phyloP scores from a whole-genome alignment of 1,140 invertebrate species.

The Polypedilum pembai region DNA sequence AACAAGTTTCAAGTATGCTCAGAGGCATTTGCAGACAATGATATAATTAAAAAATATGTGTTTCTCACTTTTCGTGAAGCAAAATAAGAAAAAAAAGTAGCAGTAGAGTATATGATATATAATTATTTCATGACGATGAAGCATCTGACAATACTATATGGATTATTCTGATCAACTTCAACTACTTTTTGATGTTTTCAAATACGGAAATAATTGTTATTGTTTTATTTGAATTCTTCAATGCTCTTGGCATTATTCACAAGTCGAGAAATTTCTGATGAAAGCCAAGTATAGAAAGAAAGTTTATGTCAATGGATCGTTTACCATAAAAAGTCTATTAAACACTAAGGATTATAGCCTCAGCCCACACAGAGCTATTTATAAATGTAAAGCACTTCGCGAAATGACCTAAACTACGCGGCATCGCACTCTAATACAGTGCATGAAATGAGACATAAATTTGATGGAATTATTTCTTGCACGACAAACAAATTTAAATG shows the following conservation, averaged over 20 bases:
- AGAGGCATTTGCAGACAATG: not conserved
- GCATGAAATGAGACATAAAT: slow-evolving; percentile 26
- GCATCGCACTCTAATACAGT: not conserved
- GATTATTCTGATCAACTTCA: too few relatives aligned
- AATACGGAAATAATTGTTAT: too few relatives aligned
- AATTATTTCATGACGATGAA: too few relatives aligned
- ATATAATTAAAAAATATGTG: not conserved
- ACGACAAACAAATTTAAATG: slow-evolving; percentile 15
- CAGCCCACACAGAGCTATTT: not conserved
- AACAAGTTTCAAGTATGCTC: not conserved
- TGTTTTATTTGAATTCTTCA: too few relatives aligned
- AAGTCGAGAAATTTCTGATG: too few relatives aligned
- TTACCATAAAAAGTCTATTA: not conserved
- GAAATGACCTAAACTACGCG: not conserved
- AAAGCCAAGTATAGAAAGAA: too few relatives aligned
- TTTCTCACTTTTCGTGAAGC: not conserved
- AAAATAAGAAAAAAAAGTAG: too few relatives aligned
- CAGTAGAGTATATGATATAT: too few relatives aligned
- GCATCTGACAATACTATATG: too few relatives aligned
- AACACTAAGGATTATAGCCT: not conserved
- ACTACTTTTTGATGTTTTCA: too few relatives aligned
- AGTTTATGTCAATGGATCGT: too few relatives aligned
- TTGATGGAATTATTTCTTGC: not conserved
- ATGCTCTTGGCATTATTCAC: too few relatives aligned
- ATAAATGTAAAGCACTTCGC: not conserved